Evolutionary conservation across 1,140 invertebrate species (phyloP), one percentile per base, ranked within the genome.

Genomic region (Drosophila neocordata): DNA sequence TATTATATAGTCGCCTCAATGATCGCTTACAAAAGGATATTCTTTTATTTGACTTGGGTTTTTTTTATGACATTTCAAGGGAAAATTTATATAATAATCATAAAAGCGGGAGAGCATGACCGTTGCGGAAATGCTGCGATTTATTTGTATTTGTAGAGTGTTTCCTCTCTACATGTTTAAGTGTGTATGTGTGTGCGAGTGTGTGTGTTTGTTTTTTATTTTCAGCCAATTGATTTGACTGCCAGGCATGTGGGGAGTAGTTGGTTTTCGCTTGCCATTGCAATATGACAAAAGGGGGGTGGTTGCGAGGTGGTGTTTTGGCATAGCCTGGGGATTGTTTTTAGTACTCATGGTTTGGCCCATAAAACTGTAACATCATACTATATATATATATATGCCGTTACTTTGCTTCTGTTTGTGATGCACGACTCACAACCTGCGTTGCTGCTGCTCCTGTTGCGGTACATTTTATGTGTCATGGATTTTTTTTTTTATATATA

Each of bases 61-160:
- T 79, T 71, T 73, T 71, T 87, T 87, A 87, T 61, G 82, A 78
- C 78, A 78, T 59, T 63, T 71, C 77, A 69, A 73, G 77, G 69
- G 48, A 61, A 81, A 87, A 87, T 78, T 85, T 88, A 78, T 85
- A 85, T 85, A 85, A 85, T 85, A 85, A 85, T 88, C 82, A 85
- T 85, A 85, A 85, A 85, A 85, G 83, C 82, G 53, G 64, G 58
- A 62, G 74, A 85, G 76, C 83, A 82, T 82, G 82, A 82, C 78
- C 83, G 68, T 72, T 78, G 82, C 78, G 81, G 82, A 85, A 85
- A 78, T 76, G 65, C 82, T 87, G 82, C 82, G 82, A 85, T 85
- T 85, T 85, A 85, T 85, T 85, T 82, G 74, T 85, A 69, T 87
- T 85, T 81, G 81, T 63, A 77, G 81, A 79, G 76, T 84, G 68